Conservation (phyloP, 2,797 vertebrate species). For the Myiotriccus ornatus region DNA sequence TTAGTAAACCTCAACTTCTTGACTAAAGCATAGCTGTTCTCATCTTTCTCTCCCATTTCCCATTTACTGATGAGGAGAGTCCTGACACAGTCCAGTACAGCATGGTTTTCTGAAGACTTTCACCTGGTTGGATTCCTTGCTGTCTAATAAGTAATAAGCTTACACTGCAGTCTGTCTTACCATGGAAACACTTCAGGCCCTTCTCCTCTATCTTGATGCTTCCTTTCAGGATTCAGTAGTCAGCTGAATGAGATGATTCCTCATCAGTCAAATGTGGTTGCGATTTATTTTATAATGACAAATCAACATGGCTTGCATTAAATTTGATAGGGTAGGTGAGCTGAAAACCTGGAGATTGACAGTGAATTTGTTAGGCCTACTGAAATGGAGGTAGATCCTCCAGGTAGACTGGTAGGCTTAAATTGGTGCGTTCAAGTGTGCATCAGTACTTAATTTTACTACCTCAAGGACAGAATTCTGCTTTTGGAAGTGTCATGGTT, state of each 20-base stretch:
- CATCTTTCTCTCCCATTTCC: background rate
- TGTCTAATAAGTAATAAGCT: background rate
- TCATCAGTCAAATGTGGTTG: background rate
- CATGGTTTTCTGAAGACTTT: background rate
- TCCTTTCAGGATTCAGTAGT: background rate
- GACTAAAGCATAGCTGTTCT: background rate
- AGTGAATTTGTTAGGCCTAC: background rate
- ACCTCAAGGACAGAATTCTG: rapidly evolving
- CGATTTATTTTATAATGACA: background rate
- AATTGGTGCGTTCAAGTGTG: background rate
- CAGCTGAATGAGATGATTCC: background rate
- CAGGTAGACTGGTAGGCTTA: background rate
- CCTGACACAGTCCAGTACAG: background rate
- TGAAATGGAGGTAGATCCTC: background rate
- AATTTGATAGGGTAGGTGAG: background rate
- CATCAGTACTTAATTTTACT: background rate
- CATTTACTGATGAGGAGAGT: background rate
- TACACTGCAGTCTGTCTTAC: background rate
- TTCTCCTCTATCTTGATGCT: background rate
- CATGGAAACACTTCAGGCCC: background rate
- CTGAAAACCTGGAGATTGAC: background rate
- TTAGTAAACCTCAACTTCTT: background rate
- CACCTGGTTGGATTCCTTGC: background rate
- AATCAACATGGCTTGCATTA: background rate
- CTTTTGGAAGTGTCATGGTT: background rate